Evolutionary conservation across 2,888 invertebrate genomes (phyloP), one percentile per base, ranked within the genome.

Genomic region (Eupeodes luniger): DNA sequence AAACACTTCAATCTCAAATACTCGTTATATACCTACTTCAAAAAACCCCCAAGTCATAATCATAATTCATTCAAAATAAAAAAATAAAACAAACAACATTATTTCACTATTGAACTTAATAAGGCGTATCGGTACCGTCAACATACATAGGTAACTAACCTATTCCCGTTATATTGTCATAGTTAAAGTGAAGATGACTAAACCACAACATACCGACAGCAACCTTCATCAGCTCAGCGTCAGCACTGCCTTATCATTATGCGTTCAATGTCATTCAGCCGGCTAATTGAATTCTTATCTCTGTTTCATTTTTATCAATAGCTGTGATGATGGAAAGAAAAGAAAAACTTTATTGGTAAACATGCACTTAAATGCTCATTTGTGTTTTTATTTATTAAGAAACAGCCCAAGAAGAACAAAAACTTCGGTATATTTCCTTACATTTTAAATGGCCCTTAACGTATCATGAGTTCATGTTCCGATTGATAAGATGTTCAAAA

Each of bases 271-370:
- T 84, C 84, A 80, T 69, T 14, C 79, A 79, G 74, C 62, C 69
- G 79, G 62, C 75, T 84, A 84, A 84, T 84, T 79, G 79, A 61
- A 64, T 79, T 75, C 80, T 74, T 84, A 84, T 84, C 79, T 36
- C n/a, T 55, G 5, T 27, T 11, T 12, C 27, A 47, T 55, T 57
- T 64, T 57, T 64, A 69, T 69, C 70, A 11, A 10, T 47, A 12
- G 55, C 7, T 4, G 19, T 19, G 64, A 6, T 47, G 64, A 47
- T 66, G 27, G 61, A 69, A 27, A 72, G 34, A 5, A 40, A 70
- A 69, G 51, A 40, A 62, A 14, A 67, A 67, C 67, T 67, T 27
- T 27, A 27, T 27, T 67, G 34, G 51, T 51, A 67, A 36, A 67
- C 72, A 16, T 59, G 34, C 36, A 66, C 81, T 80, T 67, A 67